Percentiles rank a stretch among this genome's conserved stretches.
phyloP scores from a whole-genome alignment of 2,888 invertebrate species.

The Polymixis lichenea region DNA sequence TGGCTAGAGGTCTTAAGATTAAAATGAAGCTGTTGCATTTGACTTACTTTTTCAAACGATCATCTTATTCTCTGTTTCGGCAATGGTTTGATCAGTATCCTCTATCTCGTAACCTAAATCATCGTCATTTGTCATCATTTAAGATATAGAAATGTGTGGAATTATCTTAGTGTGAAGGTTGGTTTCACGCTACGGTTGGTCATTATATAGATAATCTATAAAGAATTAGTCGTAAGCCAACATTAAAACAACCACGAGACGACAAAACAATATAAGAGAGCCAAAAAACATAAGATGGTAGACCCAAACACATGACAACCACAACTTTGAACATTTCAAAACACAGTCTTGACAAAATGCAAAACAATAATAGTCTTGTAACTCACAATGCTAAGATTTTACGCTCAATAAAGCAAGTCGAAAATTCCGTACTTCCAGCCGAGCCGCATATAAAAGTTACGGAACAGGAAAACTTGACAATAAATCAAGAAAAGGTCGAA shows the following conservation, averaged over 20 bases:
- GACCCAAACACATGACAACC: constrained; percentile 44
- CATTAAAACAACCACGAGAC: not conserved
- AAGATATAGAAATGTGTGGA: not conserved
- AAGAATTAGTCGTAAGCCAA: no score
- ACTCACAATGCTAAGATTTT: constrained; percentile 67
- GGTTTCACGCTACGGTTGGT: not conserved
- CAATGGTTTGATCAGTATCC: not conserved
- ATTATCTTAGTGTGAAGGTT: not conserved
- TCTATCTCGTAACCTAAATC: not conserved
- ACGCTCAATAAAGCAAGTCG: constrained; percentile 83
- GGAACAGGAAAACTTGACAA: constrained; percentile 79
- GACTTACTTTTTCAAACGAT: not conserved
- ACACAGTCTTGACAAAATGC: constrained; percentile 45
- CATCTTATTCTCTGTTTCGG: not conserved
- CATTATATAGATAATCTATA: not conserved
- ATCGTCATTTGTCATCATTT: not conserved
- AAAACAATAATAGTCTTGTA: constrained; percentile 59
- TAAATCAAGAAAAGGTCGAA: constrained; percentile 88
- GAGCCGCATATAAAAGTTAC: constrained; percentile 84
- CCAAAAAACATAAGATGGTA: not conserved
- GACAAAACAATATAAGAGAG: not conserved
- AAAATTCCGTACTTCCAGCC: constrained; percentile 76
- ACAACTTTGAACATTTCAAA: constrained; percentile 45
- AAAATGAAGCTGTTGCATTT: not conserved
- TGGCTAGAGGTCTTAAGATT: not conserved